phyloP scores from a whole-genome alignment of 1,140 invertebrate species.

The Drosophila kepulauana region DNA sequence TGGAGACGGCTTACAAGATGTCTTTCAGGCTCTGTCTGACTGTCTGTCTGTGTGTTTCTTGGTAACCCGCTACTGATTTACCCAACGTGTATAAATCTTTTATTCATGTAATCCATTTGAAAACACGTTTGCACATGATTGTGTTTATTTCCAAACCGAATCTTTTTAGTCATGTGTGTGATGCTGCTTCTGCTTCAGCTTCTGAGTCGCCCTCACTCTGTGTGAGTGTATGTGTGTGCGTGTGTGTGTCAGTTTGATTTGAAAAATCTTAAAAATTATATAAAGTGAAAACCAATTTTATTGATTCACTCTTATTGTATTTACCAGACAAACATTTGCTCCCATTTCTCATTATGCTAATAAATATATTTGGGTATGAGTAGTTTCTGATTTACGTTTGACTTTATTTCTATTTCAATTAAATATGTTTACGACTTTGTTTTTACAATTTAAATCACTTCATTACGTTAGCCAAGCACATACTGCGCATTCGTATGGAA shows the following conservation, averaged over 20 bases:
- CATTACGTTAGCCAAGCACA: background rate
- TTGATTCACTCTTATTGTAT: slow-evolving; percentile 75
- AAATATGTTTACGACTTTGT: background rate
- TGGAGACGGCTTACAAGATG: slow-evolving; percentile 21
- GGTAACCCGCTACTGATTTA: slow-evolving; percentile 82
- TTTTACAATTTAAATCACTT: background rate
- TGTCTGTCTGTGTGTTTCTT: slow-evolving; percentile 53
- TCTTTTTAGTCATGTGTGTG: slow-evolving; percentile 46
- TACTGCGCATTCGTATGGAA: background rate
- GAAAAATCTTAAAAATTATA: slow-evolving; percentile 82
- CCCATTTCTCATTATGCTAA: slow-evolving; percentile 43
- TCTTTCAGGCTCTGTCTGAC: slow-evolving; percentile 19
- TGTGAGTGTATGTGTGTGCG: slow-evolving; percentile 5
- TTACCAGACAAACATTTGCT: slow-evolving; percentile 61
- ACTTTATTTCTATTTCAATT: slow-evolving; percentile 29
- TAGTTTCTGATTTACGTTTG: slow-evolving; percentile 22
- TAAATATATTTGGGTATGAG: background rate
- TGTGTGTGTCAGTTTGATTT: slow-evolving; percentile 59
- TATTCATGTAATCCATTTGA: slow-evolving; percentile 84
- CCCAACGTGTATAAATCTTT: slow-evolving; percentile 82
- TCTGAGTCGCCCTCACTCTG: background rate
- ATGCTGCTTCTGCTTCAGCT: background rate
- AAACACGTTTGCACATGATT: slow-evolving; percentile 83
- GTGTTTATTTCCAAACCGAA: slow-evolving; percentile 73
- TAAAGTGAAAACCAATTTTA: slow-evolving; percentile 83